Percentiles rank a stretch among this genome's conserved stretches.
Conservation (phyloP, 2,113 vertebrate genomes). For the Channa argus region DNA sequence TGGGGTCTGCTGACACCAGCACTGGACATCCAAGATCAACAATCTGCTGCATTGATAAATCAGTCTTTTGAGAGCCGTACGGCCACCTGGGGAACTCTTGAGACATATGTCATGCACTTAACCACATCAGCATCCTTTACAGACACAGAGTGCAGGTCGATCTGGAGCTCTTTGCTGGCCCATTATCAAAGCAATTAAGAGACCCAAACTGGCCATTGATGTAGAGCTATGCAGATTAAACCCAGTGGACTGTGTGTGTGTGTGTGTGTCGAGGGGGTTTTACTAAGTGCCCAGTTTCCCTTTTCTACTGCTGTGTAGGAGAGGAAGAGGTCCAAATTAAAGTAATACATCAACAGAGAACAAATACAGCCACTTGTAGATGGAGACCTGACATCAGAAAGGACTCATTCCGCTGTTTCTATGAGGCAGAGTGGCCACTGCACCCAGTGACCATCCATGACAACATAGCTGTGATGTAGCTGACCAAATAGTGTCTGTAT, state of each 20-base stretch:
- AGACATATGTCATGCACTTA: constrained; percentile 63
- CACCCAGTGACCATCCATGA: neutral
- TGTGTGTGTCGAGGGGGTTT: constrained; percentile 48
- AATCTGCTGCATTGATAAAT: constrained; percentile 57
- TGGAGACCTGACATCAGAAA: constrained; percentile 32
- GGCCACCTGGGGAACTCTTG: constrained; percentile 63
- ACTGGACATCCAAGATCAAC: constrained; percentile 56
- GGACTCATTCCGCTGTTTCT: too few relatives aligned
- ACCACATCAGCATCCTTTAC: constrained; percentile 39
- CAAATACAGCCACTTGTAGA: constrained; percentile 42
- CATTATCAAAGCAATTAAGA: constrained; percentile 76
- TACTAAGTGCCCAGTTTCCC: constrained; percentile 36
- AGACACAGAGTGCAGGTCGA: constrained; percentile 66
- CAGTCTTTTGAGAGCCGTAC: constrained; percentile 48
- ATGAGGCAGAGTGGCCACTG: neutral
- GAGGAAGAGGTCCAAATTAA: constrained; percentile 3
- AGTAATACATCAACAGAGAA: constrained; percentile 37
- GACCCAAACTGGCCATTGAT: constrained; percentile 50
- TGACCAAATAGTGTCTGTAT: too few relatives aligned
- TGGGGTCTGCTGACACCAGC: constrained; percentile 56
- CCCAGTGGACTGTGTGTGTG: constrained; percentile 48
- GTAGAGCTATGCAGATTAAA: constrained; percentile 54
- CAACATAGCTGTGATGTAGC: too few relatives aligned
- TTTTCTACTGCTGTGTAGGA: constrained; percentile 27
- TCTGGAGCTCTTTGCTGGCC: constrained; percentile 66